A percentile compares a stretch with the other conserved stretches of the same genome.
Conservation (phyloP, 1,140 invertebrate species). For the Helicoverpa zea region DNA sequence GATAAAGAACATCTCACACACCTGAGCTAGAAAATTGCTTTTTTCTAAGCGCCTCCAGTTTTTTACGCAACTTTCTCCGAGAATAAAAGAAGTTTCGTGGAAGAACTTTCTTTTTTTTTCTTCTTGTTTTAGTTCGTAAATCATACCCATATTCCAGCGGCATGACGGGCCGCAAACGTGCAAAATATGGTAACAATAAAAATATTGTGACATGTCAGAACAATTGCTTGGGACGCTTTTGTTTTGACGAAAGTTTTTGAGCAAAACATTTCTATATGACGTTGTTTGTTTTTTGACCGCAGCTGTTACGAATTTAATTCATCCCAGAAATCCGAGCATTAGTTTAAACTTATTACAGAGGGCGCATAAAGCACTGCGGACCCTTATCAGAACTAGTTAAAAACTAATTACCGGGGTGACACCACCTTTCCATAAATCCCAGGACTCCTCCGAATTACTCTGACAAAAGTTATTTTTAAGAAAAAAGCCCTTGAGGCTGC, state of each 20-base stretch:
- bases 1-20: constrained; percentile 87
- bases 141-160: constrained; percentile 71
- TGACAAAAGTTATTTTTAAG: constrained; percentile 87
- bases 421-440: constrained; percentile 85
- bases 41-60: constrained; percentile 86
- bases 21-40: constrained; percentile 87
- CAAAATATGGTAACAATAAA: constrained; percentile 77
- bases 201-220: constrained; percentile 78
- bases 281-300: constrained; percentile 52
- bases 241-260: constrained; percentile 64
- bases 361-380: constrained; percentile 74
- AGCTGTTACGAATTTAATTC: constrained; percentile 55
- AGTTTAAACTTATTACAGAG: constrained; percentile 71
- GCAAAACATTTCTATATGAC: constrained; percentile 14
- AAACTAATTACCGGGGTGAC: constrained; percentile 86
- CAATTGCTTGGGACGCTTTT: constrained; percentile 67
- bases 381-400: constrained; percentile 87
- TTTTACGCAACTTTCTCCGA: constrained; percentile 86
- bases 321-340: constrained; percentile 61
- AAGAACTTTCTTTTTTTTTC: constrained; percentile 82
- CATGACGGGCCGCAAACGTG: constrained; percentile 74
- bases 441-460: constrained; percentile 81
- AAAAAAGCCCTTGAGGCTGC: constrained; percentile 84
- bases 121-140: constrained; percentile 69
- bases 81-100: constrained; percentile 85